Evolutionary conservation across 2,113 vertebrate genomes (phyloP), one percentile per base, ranked within the genome.

Genomic region (Rhodinocichla rosea): DNA sequence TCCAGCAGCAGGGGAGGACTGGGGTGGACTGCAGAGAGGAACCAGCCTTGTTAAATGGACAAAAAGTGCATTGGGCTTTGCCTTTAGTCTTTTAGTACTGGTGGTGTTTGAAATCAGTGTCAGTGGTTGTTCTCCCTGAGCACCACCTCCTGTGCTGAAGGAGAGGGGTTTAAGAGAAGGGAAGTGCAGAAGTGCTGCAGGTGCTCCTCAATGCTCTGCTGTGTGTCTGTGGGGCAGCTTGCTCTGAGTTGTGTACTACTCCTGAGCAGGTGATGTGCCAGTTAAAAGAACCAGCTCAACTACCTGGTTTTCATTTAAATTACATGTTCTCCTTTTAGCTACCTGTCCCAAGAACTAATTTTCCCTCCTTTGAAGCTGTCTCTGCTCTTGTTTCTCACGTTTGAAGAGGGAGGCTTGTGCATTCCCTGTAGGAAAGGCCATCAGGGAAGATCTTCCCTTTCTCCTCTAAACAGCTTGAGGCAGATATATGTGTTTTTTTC

Each of bases 151-250:
- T 8, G 5, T 15, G 2, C 19, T 23, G 9, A 40, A 63, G 74
- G 32, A 32, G 20, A 45, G 55, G 35, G 13, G 14, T 39, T 55
- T 2, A 28, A 28, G 64, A 33, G 57, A 21, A 71, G 23, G 17
- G n/a, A 18, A 18, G 39, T 30, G 78, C 50, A 24, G 0, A 68
- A 76, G 23, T 14, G 17, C 24, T 33, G 0, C 6, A 16, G 32
- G 27, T 55, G 11, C 28, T 62, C 24, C 14, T 83, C 12, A 2
- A 5, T 22, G 73, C 83, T 68, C 37, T 73, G 73, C 35, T 3
- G 0, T 40, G 53, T 9, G 1, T 12, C 1, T 12, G 4, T 3
- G 53, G 30, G 63, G 24, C 52, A 68, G 17, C 50, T 69, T 13
- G 28, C 24, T 67, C 22, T 23, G 32, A 28, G 39, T 18, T 76